These are phyloP conservation scores for Xestia rhomboidea DNA, from an alignment of 2,888 invertebrate genomes.

Conservation along the genomic window DNA sequence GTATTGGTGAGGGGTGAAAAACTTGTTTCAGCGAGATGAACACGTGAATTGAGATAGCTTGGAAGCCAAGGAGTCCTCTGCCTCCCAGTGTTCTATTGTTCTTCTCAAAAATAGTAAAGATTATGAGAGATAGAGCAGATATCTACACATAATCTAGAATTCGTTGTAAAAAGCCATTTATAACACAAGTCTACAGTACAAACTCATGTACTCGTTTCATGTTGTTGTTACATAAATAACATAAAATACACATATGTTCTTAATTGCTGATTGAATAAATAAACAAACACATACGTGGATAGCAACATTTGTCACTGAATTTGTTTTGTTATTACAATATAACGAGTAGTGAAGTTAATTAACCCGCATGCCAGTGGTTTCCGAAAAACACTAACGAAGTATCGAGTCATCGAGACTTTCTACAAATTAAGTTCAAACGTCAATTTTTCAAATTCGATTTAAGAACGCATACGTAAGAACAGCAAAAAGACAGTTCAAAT, in stretches of 20 bases:
- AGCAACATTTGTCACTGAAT: slow-evolving; percentile 14
- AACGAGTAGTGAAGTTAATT: slow-evolving; percentile 19
- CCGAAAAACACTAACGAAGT: not conserved
- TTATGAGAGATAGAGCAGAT: not conserved
- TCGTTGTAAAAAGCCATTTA: not conserved
- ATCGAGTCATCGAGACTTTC: slow-evolving; percentile 3
- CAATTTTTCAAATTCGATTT: not conserved
- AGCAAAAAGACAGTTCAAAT: no score
- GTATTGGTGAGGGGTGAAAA: not conserved
- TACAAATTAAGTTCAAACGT: not conserved
- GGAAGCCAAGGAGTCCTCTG: not conserved
- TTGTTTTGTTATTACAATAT: not conserved
- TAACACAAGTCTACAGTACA: slow-evolving; percentile 13
- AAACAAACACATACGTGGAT: not conserved
- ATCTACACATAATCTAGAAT: not conserved
- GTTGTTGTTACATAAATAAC: not conserved
- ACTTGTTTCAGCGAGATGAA: not conserved
- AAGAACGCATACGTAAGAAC: not conserved
- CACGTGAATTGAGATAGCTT: not conserved
- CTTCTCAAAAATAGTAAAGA: not conserved
- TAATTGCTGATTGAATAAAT: not conserved
- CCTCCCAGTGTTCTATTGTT: not conserved
- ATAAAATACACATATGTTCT: not conserved
- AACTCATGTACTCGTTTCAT: not conserved
- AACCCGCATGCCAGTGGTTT: slow-evolving; percentile 8